Evolutionary conservation across 2,113 vertebrate genomes (phyloP).

Genomic region (Sceloporus undulatus): DNA sequence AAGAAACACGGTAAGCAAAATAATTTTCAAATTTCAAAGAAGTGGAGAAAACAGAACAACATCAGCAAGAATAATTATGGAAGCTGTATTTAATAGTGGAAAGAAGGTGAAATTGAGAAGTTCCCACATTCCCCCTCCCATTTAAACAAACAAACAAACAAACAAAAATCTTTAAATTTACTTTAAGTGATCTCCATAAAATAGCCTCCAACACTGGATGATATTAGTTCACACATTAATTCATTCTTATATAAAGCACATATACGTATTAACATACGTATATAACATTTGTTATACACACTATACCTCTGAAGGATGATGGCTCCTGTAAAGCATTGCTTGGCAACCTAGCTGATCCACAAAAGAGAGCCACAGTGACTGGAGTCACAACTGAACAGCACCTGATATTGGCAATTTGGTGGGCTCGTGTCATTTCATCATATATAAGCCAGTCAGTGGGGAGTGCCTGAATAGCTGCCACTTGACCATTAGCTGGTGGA

Average conservation of each 20-base stretch:
- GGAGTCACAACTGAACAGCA: constrained; percentile 91
- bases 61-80: not conserved
- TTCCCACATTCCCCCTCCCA: not conserved
- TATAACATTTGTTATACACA: constrained; percentile 14
- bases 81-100: not conserved
- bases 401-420: constrained; percentile 88
- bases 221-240: not conserved
- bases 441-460: constrained; percentile 96
- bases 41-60: not conserved
- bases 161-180: not conserved
- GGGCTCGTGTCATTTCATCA: constrained; percentile 91
- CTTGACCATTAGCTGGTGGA: constrained; percentile 82
- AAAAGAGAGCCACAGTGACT: constrained; percentile 87
- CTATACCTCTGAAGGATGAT: constrained; percentile 73
- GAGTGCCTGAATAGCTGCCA: constrained; percentile 79
- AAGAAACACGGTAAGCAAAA: not conserved
- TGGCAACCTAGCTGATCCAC: constrained; percentile 85
- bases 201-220: not conserved
- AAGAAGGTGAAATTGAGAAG: no score
- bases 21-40: not conserved
- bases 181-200: not conserved
- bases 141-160: not conserved
- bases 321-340: constrained; percentile 82
- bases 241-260: not conserved
- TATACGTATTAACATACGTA: not conserved